These are phyloP conservation scores for Lacerta bilineata DNA, from an alignment of 2,797 vertebrate genomes.

Conservation along the genomic window DNA sequence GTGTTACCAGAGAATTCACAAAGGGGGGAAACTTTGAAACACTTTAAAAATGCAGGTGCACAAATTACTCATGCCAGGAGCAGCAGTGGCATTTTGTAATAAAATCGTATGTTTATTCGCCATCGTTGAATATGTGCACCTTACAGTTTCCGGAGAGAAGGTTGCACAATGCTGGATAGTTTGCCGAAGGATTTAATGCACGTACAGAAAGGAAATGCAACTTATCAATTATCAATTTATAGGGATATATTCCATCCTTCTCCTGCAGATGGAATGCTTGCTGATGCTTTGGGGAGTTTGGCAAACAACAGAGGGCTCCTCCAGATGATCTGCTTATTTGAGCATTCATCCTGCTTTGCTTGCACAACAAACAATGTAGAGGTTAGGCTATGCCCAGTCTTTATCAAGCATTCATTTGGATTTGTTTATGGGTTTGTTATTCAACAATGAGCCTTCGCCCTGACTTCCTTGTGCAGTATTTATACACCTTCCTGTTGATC, in stretches of 20 bases:
- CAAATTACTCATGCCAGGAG: conserved; percentile 84
- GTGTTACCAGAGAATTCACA: conserved; percentile 77
- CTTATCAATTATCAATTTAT: conserved; percentile 74
- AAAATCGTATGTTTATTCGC: conserved; percentile 85
- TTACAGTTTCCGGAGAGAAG: conserved; percentile 78
- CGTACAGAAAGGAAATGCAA: conserved; percentile 77
- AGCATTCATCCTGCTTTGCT: too few relatives aligned
- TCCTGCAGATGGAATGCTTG: conserved; percentile 57
- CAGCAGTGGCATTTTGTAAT: conserved; percentile 84
- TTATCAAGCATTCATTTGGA: too few relatives aligned
- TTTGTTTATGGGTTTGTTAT: too few relatives aligned
- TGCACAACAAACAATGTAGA: too few relatives aligned
- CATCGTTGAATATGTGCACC: conserved; percentile 82
- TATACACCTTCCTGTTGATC: too few relatives aligned
- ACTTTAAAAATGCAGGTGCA: conserved; percentile 88
- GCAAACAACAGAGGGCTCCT: conserved; percentile 13
- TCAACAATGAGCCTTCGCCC: too few relatives aligned
- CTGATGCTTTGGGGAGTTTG: conserved; percentile 55
- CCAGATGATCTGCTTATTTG: too few relatives aligned
- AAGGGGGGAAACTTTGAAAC: conserved; percentile 83
- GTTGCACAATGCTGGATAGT: conserved; percentile 72
- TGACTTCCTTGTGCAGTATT: too few relatives aligned
- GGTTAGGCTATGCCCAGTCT: too few relatives aligned
- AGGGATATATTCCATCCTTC: conserved; percentile 52
- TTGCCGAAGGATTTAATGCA: conserved; percentile 80